These are phyloP conservation scores for Nymphalis polychloros DNA, from an alignment of 2,888 invertebrate genomes.

Conservation along the genomic window DNA sequence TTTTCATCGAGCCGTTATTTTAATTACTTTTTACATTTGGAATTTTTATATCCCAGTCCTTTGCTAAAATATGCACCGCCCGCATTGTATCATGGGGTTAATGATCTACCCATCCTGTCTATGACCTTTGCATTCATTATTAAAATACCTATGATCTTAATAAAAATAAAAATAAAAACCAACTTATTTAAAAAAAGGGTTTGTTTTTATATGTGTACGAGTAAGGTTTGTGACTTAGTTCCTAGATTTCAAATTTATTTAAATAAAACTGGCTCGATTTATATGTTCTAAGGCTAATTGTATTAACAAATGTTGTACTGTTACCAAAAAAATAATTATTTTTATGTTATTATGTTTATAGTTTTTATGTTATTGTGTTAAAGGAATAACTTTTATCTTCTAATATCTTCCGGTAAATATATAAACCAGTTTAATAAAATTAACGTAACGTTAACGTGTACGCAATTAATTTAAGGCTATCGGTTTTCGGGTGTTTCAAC, in stretches of 20 bases:
- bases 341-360: no score
- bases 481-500: neutral
- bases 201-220: neutral
- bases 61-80: constrained; percentile 29
- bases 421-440: neutral
- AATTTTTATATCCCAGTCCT: constrained; percentile 22
- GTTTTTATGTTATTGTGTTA: no score
- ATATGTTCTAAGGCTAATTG: no score
- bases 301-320: no score
- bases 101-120: constrained; percentile 32
- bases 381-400: no score
- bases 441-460: neutral
- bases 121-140: constrained; percentile 31
- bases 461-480: neutral
- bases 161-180: neutral
- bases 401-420: no score
- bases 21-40: constrained; percentile 23
- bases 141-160: constrained; percentile 11
- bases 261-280: no score
- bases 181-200: neutral
- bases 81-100: constrained; percentile 32
- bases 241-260: no score
- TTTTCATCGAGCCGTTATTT: constrained; percentile 36
- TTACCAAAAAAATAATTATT: no score
- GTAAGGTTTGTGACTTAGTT: no score